These are phyloP conservation scores for Amphipyra tragopoginis DNA, from an alignment of 2,888 invertebrate species.

Conservation along the genomic window DNA sequence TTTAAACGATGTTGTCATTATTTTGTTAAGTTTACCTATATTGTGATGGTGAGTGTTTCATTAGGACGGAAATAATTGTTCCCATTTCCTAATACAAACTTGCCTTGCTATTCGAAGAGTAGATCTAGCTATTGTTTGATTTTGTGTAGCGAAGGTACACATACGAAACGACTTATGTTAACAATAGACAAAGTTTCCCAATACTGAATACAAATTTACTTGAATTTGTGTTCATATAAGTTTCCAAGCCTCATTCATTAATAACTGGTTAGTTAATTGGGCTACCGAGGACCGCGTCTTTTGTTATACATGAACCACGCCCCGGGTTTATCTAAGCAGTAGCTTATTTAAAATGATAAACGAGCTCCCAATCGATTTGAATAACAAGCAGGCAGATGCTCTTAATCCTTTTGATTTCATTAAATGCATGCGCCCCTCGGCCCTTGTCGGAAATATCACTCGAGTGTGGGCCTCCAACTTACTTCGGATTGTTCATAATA, in stretches of 20 bases:
- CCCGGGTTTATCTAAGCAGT: constrained; percentile 88
- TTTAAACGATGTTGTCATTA: constrained; percentile 71
- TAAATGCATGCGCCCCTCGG: constrained; percentile 88
- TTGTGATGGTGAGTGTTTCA: constrained; percentile 59
- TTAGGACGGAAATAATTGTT: constrained; percentile 63
- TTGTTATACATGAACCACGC: constrained; percentile 87
- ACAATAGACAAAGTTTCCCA: constrained; percentile 39
- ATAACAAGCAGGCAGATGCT: constrained; percentile 90
- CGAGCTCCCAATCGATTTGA: constrained; percentile 89
- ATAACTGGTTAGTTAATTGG: constrained; percentile 85
- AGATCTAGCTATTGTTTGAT: constrained; percentile 45
- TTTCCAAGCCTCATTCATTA: constrained; percentile 72
- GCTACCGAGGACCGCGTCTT: constrained; percentile 81
- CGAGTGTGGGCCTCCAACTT: constrained; percentile 80
- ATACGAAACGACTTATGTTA: constrained; percentile 27
- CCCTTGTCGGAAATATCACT: constrained; percentile 89
- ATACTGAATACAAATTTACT: constrained; percentile 63
- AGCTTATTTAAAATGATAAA: constrained; percentile 90
- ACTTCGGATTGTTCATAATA: constrained; percentile 79
- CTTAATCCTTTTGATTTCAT: constrained; percentile 90
- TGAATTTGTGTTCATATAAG: constrained; percentile 55
- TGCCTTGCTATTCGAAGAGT: constrained; percentile 24
- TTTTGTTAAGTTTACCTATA: constrained; percentile 70
- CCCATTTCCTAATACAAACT: constrained; percentile 47
- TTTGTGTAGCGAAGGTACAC: constrained; percentile 34